Conservation (phyloP, 2,797 vertebrate genomes). For the Pachyuromys duprasi region DNA sequence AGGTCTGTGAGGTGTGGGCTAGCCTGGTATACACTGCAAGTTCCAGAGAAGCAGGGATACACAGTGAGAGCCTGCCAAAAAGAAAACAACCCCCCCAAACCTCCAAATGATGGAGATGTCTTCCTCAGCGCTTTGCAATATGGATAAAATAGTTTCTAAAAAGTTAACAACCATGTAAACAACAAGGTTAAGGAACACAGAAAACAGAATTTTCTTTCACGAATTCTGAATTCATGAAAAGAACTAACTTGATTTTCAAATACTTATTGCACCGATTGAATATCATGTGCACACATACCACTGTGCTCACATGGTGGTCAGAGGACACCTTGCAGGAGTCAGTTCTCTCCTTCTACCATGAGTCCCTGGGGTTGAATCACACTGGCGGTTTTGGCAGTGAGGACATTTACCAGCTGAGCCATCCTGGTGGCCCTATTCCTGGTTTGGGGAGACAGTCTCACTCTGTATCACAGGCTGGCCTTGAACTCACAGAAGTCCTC, state of each 20-base stretch:
- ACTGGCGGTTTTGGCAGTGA: not conserved
- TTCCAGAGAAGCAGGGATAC: not conserved
- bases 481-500: not conserved
- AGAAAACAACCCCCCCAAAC: not conserved
- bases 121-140: constrained; percentile 1
- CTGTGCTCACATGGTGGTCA: not conserved
- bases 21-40: not conserved
- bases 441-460: not conserved
- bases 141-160: constrained; percentile 54
- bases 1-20: not conserved
- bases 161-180: not conserved
- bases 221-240: constrained; percentile 42
- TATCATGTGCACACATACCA: too few relatives aligned
- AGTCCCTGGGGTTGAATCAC: not conserved
- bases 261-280: not conserved
- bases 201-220: constrained; percentile 19
- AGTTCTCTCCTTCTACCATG: not conserved
- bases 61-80: not conserved
- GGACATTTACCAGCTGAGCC: not conserved
- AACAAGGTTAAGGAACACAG: not conserved
- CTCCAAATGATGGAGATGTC: not conserved
- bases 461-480: not conserved
- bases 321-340: too few relatives aligned
- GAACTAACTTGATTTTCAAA: not conserved
- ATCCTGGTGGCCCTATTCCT: not conserved